Conservation (phyloP, 2,888 invertebrate species). For the Drosophila colorata region DNA sequence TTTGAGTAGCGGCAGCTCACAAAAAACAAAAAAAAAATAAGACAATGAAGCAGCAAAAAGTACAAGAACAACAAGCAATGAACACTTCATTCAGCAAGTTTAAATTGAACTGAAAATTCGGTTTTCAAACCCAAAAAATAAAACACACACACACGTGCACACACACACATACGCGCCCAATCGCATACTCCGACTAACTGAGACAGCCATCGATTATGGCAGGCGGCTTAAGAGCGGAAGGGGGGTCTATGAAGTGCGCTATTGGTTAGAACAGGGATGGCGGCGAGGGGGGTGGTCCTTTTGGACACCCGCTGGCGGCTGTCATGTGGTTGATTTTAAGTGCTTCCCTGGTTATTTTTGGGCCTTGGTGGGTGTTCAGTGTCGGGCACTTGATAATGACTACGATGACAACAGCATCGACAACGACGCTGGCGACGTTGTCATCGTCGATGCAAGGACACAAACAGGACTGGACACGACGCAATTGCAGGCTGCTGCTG, state of each 20-base stretch:
- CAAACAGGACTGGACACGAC: conserved; percentile 17
- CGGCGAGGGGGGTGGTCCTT: neutral
- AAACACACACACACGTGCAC: conserved; percentile 22
- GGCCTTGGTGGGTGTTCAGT: conserved; percentile 57
- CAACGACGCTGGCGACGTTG: conserved; percentile 40
- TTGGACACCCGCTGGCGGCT: conserved; percentile 51
- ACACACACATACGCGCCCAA: conserved; percentile 21
- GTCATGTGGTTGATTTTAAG: conserved; percentile 78
- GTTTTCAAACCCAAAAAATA: conserved; percentile 55
- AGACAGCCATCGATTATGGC: conserved; percentile 70
- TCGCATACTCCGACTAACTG: conserved; percentile 21
- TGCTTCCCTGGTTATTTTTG: conserved; percentile 76
- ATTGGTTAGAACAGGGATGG: neutral
- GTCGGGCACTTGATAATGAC: conserved; percentile 75
- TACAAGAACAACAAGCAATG: too few species aligned
- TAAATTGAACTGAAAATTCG: conserved; percentile 75
- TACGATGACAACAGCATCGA: conserved; percentile 65
- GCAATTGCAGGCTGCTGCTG: conserved; percentile 22
- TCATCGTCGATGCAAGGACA: conserved; percentile 40
- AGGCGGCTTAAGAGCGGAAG: conserved; percentile 30
- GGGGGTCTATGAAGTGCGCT: neutral
- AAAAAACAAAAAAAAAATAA: neutral
- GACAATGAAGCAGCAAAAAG: conserved; percentile 27
- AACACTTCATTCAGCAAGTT: conserved; percentile 73
- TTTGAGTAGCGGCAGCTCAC: neutral